Evolutionary conservation across 2,797 vertebrate genomes (phyloP), one percentile per base, ranked within the genome.

Genomic region (Cheirogaleus major): DNA sequence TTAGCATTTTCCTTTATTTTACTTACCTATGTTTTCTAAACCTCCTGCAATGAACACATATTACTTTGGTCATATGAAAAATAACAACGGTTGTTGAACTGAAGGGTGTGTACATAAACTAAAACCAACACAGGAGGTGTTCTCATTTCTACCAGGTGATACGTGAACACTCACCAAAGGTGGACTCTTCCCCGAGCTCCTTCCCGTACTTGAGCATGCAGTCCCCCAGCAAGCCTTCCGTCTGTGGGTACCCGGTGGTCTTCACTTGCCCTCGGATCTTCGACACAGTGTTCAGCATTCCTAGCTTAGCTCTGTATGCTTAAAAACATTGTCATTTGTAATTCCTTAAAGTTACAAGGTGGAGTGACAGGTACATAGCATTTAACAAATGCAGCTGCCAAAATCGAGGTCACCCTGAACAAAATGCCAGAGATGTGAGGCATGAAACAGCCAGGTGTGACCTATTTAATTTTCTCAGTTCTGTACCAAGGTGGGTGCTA

Each of bases 231-330:
- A 99, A 98, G 76, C 99, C 99, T 98, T 99, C 99, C 0, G 99
- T 99, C 98, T 99, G 99, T 0, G 99, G 99, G 98, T 99, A 99
- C 20, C 99, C 99, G 0, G 99, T 99, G 97, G 98, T 99, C 89
- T 99, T 99, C 96, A 99, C 99, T 98, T 99, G 99, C 27, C 99
- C 99, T 70, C 99, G 99, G 97, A 99, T 99, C 99, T 99, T 99
- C 95, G 99, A 99, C 98, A 99, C 98, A 0, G 99, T 99, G 98
- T 99, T 99, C 97, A 99, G 98, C 99, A 99, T 99, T 55, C 99
- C 98, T 91, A 99, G 99, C 97, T 99, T 99, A 86, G 99, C 99
- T 99, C 99, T 99, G 43, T 99, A 99, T 76, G 99, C 99, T 99
- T 96, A 97, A 93, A 91, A 93, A 97, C 95, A 97, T 55, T 11